phyloP scores from a whole-genome alignment of 1,140 invertebrate species.

The Drosophila sucinea region DNA sequence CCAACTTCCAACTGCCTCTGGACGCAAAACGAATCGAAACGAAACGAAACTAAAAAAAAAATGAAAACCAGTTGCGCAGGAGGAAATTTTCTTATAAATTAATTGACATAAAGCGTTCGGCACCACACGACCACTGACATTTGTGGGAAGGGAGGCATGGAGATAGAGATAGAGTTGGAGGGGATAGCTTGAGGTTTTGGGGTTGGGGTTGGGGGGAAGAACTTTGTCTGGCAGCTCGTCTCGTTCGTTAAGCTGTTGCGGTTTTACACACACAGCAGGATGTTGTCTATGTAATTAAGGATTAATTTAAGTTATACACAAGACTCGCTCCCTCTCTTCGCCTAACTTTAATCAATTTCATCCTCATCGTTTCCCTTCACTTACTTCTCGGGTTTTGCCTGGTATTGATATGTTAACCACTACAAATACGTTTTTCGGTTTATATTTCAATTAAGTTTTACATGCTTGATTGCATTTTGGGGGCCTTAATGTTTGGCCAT shows the following conservation, averaged over 20 bases:
- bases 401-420: slow-evolving; percentile 76
- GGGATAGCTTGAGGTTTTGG: not conserved
- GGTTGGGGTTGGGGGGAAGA: not conserved
- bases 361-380: slow-evolving; percentile 13
- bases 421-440: slow-evolving; percentile 65
- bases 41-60: not conserved
- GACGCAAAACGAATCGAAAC: not conserved
- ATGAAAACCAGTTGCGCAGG: slow-evolving; percentile 52
- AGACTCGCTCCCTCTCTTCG: slow-evolving; percentile 7
- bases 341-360: slow-evolving; percentile 58
- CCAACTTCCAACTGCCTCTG: slow-evolving; percentile 11
- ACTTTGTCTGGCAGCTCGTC: slow-evolving; percentile 67
- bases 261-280: slow-evolving; percentile 75
- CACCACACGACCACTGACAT: slow-evolving; percentile 64
- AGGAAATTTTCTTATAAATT: slow-evolving; percentile 69
- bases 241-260: slow-evolving; percentile 81
- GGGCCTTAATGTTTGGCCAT: slow-evolving; percentile 71
- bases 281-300: slow-evolving; percentile 83
- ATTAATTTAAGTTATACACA: slow-evolving; percentile 81
- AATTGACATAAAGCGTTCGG: slow-evolving; percentile 82
- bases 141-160: slow-evolving; percentile 22
- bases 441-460: slow-evolving; percentile 81
- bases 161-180: no score
- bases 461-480: slow-evolving; percentile 78
- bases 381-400: not conserved